Conservation (phyloP, 30 jellyfish, hydroid and myxozoan species). For the Chrysaora quinquecirrha region DNA sequence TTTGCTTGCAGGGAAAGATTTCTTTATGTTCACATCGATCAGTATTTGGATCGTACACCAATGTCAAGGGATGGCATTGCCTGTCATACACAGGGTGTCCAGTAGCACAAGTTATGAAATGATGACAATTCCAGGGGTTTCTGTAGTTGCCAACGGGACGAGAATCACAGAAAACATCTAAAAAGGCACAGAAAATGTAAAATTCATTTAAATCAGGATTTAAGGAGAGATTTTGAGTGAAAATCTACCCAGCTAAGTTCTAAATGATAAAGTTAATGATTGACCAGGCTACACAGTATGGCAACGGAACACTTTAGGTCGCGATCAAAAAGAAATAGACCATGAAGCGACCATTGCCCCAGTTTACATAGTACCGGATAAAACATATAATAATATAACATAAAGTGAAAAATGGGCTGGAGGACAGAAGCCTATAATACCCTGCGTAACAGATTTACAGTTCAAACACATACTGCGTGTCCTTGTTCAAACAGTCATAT, state of each 20-base stretch:
- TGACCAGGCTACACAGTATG: background rate
- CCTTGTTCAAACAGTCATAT: too few species aligned
- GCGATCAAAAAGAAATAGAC: background rate
- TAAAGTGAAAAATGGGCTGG: too few species aligned
- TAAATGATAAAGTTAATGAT: background rate
- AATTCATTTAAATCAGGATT: background rate
- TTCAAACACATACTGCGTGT: too few species aligned
- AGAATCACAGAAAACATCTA: conserved; percentile 58
- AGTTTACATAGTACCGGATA: too few species aligned
- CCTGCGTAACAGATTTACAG: too few species aligned
- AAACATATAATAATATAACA: too few species aligned
- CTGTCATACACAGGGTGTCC: too few species aligned
- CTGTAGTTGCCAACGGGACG: conserved; percentile 77
- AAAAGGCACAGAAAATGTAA: background rate
- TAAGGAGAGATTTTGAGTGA: background rate
- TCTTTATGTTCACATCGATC: too few species aligned
- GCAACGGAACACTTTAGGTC: background rate
- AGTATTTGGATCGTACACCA: too few species aligned
- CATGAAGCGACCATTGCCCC: background rate
- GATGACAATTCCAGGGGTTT: conserved; percentile 94
- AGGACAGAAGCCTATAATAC: too few species aligned
- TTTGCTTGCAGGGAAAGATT: too few species aligned
- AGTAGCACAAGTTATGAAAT: conserved; percentile 65
- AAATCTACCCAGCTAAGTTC: background rate
- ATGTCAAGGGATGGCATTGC: too few species aligned